Conservation (phyloP, 2,113 vertebrate genomes). For the Perca flavescens region DNA sequence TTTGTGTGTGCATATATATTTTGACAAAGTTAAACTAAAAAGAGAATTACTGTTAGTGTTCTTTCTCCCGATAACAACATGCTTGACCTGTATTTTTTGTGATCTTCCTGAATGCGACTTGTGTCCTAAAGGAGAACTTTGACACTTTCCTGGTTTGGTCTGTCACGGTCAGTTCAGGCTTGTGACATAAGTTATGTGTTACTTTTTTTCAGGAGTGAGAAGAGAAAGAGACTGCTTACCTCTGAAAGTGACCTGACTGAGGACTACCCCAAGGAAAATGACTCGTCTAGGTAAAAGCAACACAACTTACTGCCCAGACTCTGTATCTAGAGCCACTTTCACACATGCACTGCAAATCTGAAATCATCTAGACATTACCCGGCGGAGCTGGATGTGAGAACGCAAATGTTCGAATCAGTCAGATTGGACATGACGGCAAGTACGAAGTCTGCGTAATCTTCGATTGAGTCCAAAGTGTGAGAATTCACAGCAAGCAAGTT, state of each 20-base stretch:
- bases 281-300: slow-evolving; percentile 91
- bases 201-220: slow-evolving; percentile 86
- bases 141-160: not conserved
- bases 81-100: not conserved
- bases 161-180: not conserved
- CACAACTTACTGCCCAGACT: not conserved
- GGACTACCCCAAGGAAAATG: slow-evolving; percentile 99
- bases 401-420: no score
- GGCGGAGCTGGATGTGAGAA: no score
- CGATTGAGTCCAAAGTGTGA: no score
- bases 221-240: slow-evolving; percentile 90
- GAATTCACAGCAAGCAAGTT: no score
- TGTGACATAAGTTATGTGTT: not conserved
- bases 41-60: not conserved
- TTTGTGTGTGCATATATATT: not conserved
- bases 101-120: not conserved
- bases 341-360: no score
- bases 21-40: not conserved
- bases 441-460: no score
- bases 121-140: not conserved
- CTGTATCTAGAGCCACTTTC: no score
- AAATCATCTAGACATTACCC: no score
- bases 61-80: not conserved
- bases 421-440: no score
- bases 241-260: slow-evolving; percentile 91